These are phyloP conservation scores for Corapipo altera DNA, from an alignment of 2,113 vertebrate species.

Conservation along the genomic window DNA sequence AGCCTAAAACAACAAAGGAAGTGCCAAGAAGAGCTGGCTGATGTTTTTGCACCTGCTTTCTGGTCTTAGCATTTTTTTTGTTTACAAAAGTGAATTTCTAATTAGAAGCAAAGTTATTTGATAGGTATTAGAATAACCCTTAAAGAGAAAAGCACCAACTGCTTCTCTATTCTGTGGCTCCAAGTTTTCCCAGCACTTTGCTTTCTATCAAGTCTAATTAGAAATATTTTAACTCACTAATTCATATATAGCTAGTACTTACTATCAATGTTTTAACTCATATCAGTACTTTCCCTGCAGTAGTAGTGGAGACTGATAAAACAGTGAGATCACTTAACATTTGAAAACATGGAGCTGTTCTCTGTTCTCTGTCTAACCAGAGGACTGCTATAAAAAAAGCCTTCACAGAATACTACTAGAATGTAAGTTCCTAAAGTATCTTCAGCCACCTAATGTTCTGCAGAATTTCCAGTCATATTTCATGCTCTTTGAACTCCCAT, in stretches of 20 bases:
- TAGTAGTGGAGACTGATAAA: neutral
- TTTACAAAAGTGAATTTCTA: neutral
- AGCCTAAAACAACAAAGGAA: neutral
- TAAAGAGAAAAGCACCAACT: neutral
- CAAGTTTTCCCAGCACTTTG: neutral
- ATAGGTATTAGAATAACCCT: neutral
- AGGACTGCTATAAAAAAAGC: neutral
- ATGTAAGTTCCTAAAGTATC: neutral
- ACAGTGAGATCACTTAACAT: neutral
- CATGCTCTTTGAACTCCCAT: neutral
- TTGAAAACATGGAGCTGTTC: neutral
- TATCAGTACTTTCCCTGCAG: neutral
- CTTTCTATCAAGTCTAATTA: neutral
- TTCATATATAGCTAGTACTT: neutral
- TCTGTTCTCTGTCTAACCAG: neutral
- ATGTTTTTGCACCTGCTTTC: neutral
- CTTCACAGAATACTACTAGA: neutral
- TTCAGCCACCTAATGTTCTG: neutral
- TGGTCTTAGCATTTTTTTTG: neutral
- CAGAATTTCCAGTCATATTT: neutral
- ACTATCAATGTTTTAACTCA: neutral
- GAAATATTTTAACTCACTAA: neutral
- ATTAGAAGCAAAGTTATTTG: neutral
- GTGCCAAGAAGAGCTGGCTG: neutral
- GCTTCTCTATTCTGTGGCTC: neutral